Evolutionary conservation across 2,113 vertebrate species (phyloP), one percentile per base, ranked within the genome.

Genomic region (Varanus komodoensis): DNA sequence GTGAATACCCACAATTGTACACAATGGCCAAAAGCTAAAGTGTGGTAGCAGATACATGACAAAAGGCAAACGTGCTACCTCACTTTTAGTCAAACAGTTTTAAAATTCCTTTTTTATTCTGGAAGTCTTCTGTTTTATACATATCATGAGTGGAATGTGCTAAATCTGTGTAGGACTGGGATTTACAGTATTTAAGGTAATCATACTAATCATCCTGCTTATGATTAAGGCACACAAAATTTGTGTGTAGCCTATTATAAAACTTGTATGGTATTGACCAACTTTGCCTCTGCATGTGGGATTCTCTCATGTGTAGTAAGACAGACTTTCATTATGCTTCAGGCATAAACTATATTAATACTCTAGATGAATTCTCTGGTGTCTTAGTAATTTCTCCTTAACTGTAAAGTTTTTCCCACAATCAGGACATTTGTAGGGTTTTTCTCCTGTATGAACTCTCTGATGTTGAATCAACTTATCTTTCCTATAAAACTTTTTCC

Each of bases 401-500:
- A 64, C 54, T 3, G 27, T 67, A 68, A 89, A 89, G 57, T 38
- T 78, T 67, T 84, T 89, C n/a, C 80, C 48, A 78, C 88, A 89
- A 32, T 84, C 44, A 3, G 68, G 69, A 23, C 88, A 89, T 77
- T 74, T 50, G 17, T 89, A 84, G 4, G 80, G 81, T n/a, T 84
- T 89, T 67, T 89, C 81, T 6, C 88, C 50, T 6, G 88, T 90
- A 38, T 92, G 92, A 89, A 91, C 89, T 25, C 88, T 87, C 88
- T 94, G 89, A 81, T 95, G 94, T 81, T 92, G 90, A 50, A 69
- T 93, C n/a, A 95, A 86, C 50, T 90, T 92, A 82, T 91, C 79
- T 89, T 92, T 95, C 87, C 94, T 92, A 34, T 93, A 93, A 68
- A 96, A 96, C 25, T 88, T 89, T 91, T 95, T 95, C 50, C 94